phyloP scores from a whole-genome alignment of 2,113 vertebrate genomes.

The Chrysochloris asiatica region DNA sequence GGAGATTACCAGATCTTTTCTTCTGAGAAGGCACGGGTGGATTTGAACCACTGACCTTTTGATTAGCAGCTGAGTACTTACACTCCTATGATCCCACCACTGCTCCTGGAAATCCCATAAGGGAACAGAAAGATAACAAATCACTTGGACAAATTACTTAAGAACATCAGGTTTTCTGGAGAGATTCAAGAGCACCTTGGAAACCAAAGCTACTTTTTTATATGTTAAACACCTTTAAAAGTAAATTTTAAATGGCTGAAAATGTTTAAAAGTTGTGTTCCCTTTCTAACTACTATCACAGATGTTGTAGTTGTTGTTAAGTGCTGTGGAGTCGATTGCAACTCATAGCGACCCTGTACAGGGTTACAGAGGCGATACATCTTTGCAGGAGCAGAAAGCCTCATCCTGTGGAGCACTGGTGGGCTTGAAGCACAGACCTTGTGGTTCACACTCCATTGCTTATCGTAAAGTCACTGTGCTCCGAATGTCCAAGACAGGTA shows the following conservation, averaged over 20 bases:
- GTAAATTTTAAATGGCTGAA: constrained; percentile 20
- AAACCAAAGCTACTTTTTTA: neutral
- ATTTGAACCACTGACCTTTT: neutral
- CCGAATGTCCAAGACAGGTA: no score
- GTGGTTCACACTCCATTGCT: no score
- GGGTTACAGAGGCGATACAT: no score
- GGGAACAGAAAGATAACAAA: neutral
- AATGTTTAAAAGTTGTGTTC: neutral
- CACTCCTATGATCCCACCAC: neutral
- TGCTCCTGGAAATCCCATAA: neutral
- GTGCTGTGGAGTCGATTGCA: no score
- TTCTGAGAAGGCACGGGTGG: neutral
- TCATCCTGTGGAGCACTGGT: no score
- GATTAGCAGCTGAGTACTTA: neutral
- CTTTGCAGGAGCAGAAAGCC: no score
- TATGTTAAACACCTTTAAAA: constrained; percentile 11
- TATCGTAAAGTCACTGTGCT: no score
- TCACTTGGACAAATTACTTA: neutral
- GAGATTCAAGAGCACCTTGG: neutral
- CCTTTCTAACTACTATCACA: neutral
- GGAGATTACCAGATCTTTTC: neutral
- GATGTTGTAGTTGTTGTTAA: no score
- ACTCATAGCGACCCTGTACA: no score
- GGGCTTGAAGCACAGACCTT: no score
- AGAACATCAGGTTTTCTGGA: neutral